Base-by-base conservation (phyloP, 2,113 vertebrate genomes). In the Xenus cinereus region DNA sequence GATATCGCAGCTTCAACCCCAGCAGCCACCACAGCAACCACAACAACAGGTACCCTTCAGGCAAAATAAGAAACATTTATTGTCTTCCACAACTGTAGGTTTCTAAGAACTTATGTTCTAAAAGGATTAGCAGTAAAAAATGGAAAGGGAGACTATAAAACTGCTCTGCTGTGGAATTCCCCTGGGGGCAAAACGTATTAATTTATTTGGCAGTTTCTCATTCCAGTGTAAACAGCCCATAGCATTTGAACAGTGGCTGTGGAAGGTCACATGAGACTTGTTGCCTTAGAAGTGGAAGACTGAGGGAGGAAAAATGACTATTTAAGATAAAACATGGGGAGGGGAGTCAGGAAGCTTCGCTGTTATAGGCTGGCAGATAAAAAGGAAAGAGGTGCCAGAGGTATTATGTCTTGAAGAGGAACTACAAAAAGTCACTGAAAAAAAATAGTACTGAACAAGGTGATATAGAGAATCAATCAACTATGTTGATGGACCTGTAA, bases 1-100 rank as follows among this genome's bases (percentile, higher is more conserved):
- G 95, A 98, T 99, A 96, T 99, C 98, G 39, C 99, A 99, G 83
- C 97, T 99, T 78, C 99, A 99, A 56, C 93, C 98, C 50, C 98
- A 98, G 94, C 95, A 98, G 67, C 98, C 98, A 60, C 89, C 98
- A 2, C 98, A 98, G 93, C 96, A 93, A 28, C 89, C 93, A 67
- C 98, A 97, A 54, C 98, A 98, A 90, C 99, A 99, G 98, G 98
- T 98, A 98, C 85, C 67, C 41, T 92, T 35, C 93, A 64, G 78
- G 77, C 82, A 43, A 93, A 96, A 91, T 66, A 69, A 93, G 48
- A 62, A 35, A 71, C 45, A 45, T 39, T 91, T 64, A 21, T 90
- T 88, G 37, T 85, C 77, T 87, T 87, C 68, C 43, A 77, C 84
- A 82, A 37, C 10, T 37, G 57, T 16, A 45, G 35, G 21, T 79